Percentiles rank a stretch among this genome's conserved stretches.
phyloP scores from a whole-genome alignment of 2,888 invertebrate genomes.

The Meta bourneti region DNA sequence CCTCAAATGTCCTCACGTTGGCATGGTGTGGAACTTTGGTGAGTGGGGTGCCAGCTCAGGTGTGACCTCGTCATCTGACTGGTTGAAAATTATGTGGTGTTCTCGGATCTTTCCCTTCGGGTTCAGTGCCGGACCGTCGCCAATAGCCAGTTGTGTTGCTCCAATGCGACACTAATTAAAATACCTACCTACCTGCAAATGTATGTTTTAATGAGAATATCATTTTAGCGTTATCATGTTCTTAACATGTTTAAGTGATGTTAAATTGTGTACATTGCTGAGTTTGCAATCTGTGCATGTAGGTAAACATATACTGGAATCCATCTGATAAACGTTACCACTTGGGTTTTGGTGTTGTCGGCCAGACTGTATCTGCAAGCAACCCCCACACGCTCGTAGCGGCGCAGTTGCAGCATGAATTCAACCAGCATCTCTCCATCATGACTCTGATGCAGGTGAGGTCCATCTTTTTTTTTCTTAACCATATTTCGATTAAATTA shows the following conservation, averaged over 20 bases:
- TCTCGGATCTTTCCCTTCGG: no score
- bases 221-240: neutral
- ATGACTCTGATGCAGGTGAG: conserved; percentile 86
- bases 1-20: no score
- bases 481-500: neutral
- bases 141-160: no score
- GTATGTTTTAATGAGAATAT: no score
- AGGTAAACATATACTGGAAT: conserved; percentile 88
- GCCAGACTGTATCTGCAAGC: conserved; percentile 83
- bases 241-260: neutral
- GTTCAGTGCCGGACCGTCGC: no score
- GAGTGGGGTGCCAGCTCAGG: no score
- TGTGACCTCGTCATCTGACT: no score
- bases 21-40: no score
- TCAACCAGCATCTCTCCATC: conserved; percentile 89
- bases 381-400: conserved; percentile 95
- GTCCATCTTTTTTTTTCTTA: neutral
- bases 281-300: neutral
- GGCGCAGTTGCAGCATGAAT: conserved; percentile 92
- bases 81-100: no score
- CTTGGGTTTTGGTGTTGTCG: conserved; percentile 82
- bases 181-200: no score
- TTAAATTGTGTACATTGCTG: no score
- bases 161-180: no score
- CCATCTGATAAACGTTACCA: conserved; percentile 88